Evolutionary conservation across 2,888 invertebrate genomes (phyloP).

Genomic region (Eurois occulta): DNA sequence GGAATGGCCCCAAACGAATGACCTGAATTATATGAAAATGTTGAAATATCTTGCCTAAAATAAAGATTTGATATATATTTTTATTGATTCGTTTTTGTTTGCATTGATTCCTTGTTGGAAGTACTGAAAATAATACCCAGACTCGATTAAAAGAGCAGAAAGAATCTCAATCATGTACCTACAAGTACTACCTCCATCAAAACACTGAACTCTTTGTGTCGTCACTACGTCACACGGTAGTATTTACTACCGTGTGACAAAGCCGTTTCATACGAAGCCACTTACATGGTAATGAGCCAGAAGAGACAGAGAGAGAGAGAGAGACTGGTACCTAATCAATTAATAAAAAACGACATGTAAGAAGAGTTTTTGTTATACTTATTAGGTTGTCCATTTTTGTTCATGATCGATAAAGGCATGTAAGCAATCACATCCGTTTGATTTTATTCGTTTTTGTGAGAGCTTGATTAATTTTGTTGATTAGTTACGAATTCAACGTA

Average conservation of each 20-base stretch:
- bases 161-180: not conserved
- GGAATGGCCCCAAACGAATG: constrained; percentile 72
- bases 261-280: constrained; percentile 17
- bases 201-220: not conserved
- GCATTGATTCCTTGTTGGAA: not conserved
- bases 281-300: constrained; percentile 6
- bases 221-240: constrained; percentile 1
- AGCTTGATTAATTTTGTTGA: constrained; percentile 71
- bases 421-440: constrained; percentile 76
- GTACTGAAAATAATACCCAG: not conserved
- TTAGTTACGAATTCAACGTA: constrained; percentile 70
- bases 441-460: constrained; percentile 71
- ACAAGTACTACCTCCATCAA: not conserved
- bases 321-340: not conserved
- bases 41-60: constrained; percentile 27
- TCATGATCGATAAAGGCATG: constrained; percentile 70
- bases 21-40: constrained; percentile 49
- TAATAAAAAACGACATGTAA: constrained; percentile 26
- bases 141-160: constrained; percentile 5
- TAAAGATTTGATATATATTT: constrained; percentile 22
- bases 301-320: too few relatives aligned
- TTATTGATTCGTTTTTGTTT: constrained; percentile 33
- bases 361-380: constrained; percentile 43
- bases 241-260: too few relatives aligned
- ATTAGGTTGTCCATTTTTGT: constrained; percentile 66